Conservation (phyloP, 2,113 vertebrate genomes). For the Varanus komodoensis region DNA sequence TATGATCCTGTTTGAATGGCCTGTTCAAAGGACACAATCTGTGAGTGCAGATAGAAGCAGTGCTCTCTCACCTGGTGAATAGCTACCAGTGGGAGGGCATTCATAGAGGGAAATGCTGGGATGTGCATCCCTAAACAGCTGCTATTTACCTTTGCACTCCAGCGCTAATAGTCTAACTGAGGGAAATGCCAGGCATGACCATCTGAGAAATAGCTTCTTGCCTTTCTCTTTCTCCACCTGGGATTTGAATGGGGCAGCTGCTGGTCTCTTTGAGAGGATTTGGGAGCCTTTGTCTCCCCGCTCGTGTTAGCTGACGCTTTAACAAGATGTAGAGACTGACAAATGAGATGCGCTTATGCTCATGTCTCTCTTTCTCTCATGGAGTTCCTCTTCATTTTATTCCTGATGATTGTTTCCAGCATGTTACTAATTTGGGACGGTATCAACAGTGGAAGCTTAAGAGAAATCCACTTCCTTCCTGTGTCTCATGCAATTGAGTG, state of each 20-base stretch:
- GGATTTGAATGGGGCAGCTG: not conserved
- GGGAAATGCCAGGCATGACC: not conserved
- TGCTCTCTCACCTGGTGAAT: not conserved
- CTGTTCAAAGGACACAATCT: not conserved
- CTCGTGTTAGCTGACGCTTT: not conserved
- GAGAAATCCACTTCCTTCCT: not conserved
- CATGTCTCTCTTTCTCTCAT: not conserved
- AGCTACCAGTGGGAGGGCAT: not conserved
- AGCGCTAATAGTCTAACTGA: not conserved
- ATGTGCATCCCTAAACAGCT: not conserved
- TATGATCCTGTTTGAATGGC: not conserved
- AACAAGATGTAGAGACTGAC: not conserved
- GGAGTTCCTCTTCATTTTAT: not conserved
- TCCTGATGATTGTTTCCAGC: not conserved
- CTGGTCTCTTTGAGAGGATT: not conserved
- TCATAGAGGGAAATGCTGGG: not conserved
- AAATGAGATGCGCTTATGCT: not conserved
- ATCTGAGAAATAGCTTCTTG: not conserved
- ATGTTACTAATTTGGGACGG: not conserved
- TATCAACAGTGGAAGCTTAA: not conserved
- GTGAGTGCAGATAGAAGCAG: not conserved
- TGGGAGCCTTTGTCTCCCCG: not conserved
- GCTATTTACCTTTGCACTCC: constrained; percentile 1
- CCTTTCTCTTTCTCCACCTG: not conserved
- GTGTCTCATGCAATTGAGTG: not conserved